Percentiles rank a stretch among this genome's conserved stretches.
phyloP scores from a whole-genome alignment of 2,113 vertebrate genomes.

The Heliornis fulica region DNA sequence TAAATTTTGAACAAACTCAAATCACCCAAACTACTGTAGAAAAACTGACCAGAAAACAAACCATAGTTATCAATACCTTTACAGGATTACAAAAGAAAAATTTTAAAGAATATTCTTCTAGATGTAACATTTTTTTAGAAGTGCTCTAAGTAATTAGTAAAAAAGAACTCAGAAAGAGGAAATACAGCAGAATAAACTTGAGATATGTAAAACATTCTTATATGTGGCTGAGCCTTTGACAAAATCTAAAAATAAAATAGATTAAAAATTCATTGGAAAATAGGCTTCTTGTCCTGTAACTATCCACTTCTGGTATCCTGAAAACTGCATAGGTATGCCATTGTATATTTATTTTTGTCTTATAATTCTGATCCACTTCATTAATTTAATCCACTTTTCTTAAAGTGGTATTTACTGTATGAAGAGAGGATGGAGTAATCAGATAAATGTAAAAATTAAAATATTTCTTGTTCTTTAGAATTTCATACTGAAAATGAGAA shows the following conservation, averaged over 20 bases:
- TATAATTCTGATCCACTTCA: too few species aligned
- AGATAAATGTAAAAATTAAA: not conserved
- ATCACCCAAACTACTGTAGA: not conserved
- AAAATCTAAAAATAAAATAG: not conserved
- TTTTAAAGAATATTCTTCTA: not conserved
- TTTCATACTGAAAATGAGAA: not conserved
- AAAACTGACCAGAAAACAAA: not conserved
- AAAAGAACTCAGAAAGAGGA: not conserved
- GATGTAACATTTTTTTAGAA: not conserved
- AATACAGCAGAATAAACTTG: not conserved
- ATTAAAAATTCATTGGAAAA: not conserved
- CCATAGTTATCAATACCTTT: not conserved
- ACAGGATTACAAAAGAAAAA: not conserved
- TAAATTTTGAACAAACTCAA: conserved; percentile 55
- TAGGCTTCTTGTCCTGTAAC: not conserved
- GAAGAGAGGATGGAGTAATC: not conserved
- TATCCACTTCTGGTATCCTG: not conserved
- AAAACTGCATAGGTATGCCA: not conserved
- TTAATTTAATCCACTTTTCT: too few species aligned
- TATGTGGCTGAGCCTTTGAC: fast-evolving
- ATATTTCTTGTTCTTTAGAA: not conserved
- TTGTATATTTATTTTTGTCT: too few species aligned
- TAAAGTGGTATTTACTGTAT: not conserved
- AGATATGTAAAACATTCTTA: not conserved
- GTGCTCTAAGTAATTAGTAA: not conserved